These are phyloP conservation scores for Gouania willdenowi DNA, from an alignment of 2,797 vertebrate species.

Conservation along the genomic window DNA sequence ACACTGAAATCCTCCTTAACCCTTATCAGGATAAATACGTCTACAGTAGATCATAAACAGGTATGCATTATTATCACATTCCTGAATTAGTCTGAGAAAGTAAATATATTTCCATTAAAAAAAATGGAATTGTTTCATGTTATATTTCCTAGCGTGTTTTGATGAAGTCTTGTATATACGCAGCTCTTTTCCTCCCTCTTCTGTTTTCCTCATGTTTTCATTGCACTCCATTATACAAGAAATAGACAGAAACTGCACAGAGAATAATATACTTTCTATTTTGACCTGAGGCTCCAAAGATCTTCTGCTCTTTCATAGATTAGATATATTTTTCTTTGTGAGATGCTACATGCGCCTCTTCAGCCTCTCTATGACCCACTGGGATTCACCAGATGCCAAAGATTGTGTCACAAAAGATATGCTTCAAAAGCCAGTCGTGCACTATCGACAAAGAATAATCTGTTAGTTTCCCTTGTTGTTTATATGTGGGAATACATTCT, in stretches of 20 bases:
- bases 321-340: conserved; percentile 8
- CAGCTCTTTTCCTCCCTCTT: not conserved
- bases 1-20: too few relatives aligned
- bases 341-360: not conserved
- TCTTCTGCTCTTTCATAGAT: conserved; percentile 17
- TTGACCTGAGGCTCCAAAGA: conserved; percentile 5
- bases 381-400: conserved; percentile 18
- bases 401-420: conserved; percentile 7
- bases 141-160: too few relatives aligned
- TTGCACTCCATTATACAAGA: not conserved
- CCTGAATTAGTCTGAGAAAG: too few relatives aligned
- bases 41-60: too few relatives aligned
- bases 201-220: not conserved
- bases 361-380: conserved; percentile 10
- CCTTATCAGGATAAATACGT: too few relatives aligned
- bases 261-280: conserved; percentile 11
- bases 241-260: conserved; percentile 7
- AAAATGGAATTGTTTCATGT: too few relatives aligned
- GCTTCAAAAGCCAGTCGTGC: too few relatives aligned
- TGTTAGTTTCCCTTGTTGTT: too few relatives aligned
- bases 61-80: too few relatives aligned
- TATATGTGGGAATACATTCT: too few relatives aligned
- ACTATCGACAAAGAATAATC: too few relatives aligned
- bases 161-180: not conserved
- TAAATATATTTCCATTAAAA: too few relatives aligned